Evolutionary conservation across 2,797 vertebrate genomes (phyloP).

Genomic region (Mus spretus): DNA sequence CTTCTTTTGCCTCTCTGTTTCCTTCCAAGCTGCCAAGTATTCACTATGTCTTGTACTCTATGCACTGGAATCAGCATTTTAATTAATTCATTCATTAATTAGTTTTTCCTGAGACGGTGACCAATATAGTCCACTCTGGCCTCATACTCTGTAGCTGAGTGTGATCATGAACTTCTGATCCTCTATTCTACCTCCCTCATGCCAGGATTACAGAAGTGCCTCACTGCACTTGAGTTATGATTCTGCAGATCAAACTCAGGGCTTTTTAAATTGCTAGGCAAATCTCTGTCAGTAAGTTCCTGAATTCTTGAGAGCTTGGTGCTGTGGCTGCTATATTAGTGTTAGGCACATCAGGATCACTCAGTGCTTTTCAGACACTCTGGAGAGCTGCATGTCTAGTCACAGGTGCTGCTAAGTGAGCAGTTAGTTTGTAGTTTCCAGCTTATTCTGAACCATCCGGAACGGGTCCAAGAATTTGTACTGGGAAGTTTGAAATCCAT

Average conservation of each 20-base stretch:
- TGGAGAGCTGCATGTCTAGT: background rate
- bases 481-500: background rate
- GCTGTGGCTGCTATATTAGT: background rate
- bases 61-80: background rate
- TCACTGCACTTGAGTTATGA: background rate
- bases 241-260: background rate
- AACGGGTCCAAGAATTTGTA: background rate
- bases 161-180: background rate
- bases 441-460: background rate
- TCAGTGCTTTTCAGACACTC: background rate
- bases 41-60: background rate
- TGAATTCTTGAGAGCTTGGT: conserved; percentile 52
- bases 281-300: background rate
- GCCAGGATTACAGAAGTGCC: background rate
- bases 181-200: background rate
- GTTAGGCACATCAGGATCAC: background rate
- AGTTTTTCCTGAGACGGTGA: background rate
- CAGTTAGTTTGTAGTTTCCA: background rate
- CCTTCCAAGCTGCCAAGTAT: conserved; percentile 36
- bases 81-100: background rate
- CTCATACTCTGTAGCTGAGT: background rate
- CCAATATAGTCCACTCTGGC: background rate
- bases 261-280: background rate
- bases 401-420: background rate
- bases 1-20: background rate